Base-by-base conservation (phyloP, 2,797 vertebrate species). In the Ataeniobius toweri region DNA sequence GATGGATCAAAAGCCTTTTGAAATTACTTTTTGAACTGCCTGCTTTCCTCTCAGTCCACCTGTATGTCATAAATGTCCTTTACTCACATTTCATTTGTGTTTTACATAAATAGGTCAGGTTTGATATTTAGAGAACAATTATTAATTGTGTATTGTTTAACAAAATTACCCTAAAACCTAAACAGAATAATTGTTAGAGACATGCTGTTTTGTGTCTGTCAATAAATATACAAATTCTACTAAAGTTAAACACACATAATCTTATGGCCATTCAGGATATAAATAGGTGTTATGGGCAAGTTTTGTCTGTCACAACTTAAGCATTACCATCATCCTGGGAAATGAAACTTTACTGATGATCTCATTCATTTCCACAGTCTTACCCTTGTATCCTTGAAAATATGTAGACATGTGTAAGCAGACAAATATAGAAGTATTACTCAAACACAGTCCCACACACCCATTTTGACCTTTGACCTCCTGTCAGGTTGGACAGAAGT, bases 381-480 rank as follows among this genome's bases (percentile, higher is more conserved):
- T 78, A 83, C 76, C 68, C 72, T 50, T 26, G 8, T 79, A 80
- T 74, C 78, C 65, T 71, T 82, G 41, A 83, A 89, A 90, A 74
- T 59, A 65, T 59, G 63, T 78, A 78, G 69, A 76, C 58, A 53
- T 80, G 63, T 86, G 46, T 74, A 83, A 82, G 78, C 56, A 71
- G 88, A 90, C 85, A 82, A 80, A 90, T 89, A 86, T 92, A 93
- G 88, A 71, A 78, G 44, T 74, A 8, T 46, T 13, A 1, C 65
- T 73, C 51, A 70, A 61, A 75, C 71, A 63, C 58, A 10, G 67
- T 69, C 77, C 58, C 81, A 55, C 80, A 55, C 85, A n/a, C 44
- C 74, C 70, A 16, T 50, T 31, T 36, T 58, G 75, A 20, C 81
- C 90, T 89, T 83, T 90, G 83, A 91, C 91, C 88, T 73, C 44